Evolutionary conservation across 1,140 invertebrate species (phyloP).

Genomic region (Rhopalosiphum maidis): DNA sequence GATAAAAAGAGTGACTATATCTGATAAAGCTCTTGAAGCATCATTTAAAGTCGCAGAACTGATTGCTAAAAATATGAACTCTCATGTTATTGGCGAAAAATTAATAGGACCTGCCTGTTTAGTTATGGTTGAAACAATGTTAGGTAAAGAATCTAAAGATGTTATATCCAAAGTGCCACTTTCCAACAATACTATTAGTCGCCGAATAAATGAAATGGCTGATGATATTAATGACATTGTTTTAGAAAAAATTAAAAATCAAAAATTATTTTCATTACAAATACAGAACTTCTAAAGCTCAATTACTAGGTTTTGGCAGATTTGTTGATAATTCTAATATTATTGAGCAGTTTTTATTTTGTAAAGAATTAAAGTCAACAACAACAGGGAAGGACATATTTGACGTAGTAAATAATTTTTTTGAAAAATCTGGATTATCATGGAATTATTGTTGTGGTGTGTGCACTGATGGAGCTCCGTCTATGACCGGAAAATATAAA

Average conservation of each 20-base stretch:
- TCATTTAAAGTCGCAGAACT: background rate
- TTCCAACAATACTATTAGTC: too few relatives aligned
- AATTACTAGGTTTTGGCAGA: background rate
- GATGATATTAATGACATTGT: background rate
- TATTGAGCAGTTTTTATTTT: background rate
- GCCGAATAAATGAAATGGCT: background rate
- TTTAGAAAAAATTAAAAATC: conserved; percentile 10
- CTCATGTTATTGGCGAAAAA: background rate
- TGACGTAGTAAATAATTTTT: too few relatives aligned
- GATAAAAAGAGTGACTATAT: background rate
- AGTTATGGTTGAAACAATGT: background rate
- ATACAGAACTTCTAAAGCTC: background rate
- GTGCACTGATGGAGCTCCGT: too few relatives aligned
- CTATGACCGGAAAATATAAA: too few relatives aligned
- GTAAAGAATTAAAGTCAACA: background rate
- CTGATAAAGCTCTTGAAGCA: background rate
- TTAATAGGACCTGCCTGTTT: conserved; percentile 11
- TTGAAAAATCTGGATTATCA: too few relatives aligned
- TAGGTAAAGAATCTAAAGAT: too few relatives aligned
- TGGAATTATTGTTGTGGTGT: too few relatives aligned
- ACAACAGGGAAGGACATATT: background rate
- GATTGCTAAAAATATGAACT: background rate
- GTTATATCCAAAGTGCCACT: too few relatives aligned
- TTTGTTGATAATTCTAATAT: background rate
- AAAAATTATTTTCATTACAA: conserved; percentile 6